Evolutionary conservation across 2,888 invertebrate species (phyloP), one percentile per base, ranked within the genome.

Genomic region (Drosophila ustulata): DNA sequence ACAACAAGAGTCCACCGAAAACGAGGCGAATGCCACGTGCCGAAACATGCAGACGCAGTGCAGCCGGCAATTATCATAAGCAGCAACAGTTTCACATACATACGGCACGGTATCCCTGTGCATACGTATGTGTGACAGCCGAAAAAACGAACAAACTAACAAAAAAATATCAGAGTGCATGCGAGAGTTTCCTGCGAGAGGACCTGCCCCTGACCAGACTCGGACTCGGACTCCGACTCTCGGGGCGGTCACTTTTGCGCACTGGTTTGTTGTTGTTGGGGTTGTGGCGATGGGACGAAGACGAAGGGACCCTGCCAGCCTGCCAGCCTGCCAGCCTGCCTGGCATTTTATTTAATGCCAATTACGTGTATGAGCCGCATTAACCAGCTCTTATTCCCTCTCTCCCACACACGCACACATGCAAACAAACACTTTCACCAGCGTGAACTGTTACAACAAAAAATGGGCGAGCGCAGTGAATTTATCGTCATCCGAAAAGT

Each of bases 311-410:
- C 1, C 37, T 4, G 37, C 37, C 37, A 37, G 39, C 7, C 18
- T 49, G 55, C 28, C 62, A n/a, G n/a, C 1, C 37, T 4, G 37
- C 37, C 37, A 37, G 39, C 7, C 18, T 49, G 55, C 28, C 62
- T 43, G 71, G 85, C 80, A 85, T 90, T 88, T 88, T 89, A 89
- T 88, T 88, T 88, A 83, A 88, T 88, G 88, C 83, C 90, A 88
- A 88, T 88, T 88, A 88, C 84, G 71, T 86, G 89, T 79, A 89
- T 83, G 89, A 82, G 82, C 83, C 75, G 82, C 87, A 89, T 89
- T 88, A 89, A 87, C 89, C 88, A 57, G 57, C 71, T 61, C 71
- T 57, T 55, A 41, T n/a, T n/a, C 46, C 11, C 23, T 8, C 82
- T 75, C 50, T 51, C 71, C 43, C 58, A 8, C 32, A 37, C 57